Base-by-base conservation (phyloP, 1,140 invertebrate species). In the Drosophila navojoa region DNA sequence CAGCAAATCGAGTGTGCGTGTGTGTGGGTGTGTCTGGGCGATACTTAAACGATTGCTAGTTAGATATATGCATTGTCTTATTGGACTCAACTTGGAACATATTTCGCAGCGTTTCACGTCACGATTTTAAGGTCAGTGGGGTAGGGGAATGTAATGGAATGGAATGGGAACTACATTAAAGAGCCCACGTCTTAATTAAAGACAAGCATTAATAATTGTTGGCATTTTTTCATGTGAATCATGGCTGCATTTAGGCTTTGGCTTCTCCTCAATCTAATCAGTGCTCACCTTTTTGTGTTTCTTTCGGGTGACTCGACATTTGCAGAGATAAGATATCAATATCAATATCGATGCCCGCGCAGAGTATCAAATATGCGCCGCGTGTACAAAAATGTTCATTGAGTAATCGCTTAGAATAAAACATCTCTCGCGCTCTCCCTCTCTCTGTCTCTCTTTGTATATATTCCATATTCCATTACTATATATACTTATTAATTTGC, bases 41-140 rank as follows among this genome's bases (percentile, higher is more conserved):
- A 75, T 82, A 79, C 79, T 82, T 79, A 79, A 86, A 71, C 77
- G 84, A 87, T 87, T 87, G 79, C 77, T 79, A 72, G 70, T 69
- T 67, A 68, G 44, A 67, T 47, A 77, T 77, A 73, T 71, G 61
- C 67, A 70, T 61, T 68, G 68, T 69, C 45, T 50, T 71, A 78
- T 80, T 81, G 50, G 72, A 81, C 74, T 76, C 61, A 59, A 67
- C 55, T 67, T 63, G 52, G 40, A 40, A 19, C 42, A 45, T 67
- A 22, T 49, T 6, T 10, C 15, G 16, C 58, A 53, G 25, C 50
- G 25, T 53, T 44, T 49, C 32, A 57, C 54, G 29, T 11, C 40
- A 58, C 63, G 78, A 71, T 76, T 81, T 47, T 35, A 71, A 45
- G 42, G 42, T 45, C 42, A 45, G 5, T 45, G n/a, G 15, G 15